Evolutionary conservation across 2,888 invertebrate genomes (phyloP).

Genomic region (Ennomos quercinarius): DNA sequence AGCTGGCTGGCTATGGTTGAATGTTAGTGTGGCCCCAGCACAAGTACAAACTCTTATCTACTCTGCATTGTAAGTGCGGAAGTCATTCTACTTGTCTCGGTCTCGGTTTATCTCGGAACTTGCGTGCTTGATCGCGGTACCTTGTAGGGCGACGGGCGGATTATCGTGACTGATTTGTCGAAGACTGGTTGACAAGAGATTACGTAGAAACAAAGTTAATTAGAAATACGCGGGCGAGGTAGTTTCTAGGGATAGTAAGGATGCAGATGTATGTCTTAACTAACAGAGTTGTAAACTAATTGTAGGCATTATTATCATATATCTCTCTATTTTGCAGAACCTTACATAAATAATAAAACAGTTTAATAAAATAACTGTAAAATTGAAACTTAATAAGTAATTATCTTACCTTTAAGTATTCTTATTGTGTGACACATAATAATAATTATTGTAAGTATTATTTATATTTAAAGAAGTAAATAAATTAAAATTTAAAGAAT

Average conservation of each 20-base stretch:
- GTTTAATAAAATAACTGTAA: neutral
- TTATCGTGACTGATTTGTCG: constrained; percentile 12
- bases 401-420: no score
- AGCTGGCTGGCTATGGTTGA: no score
- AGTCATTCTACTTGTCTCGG: constrained; percentile 34
- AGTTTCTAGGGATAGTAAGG: neutral
- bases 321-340: neutral
- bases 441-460: no score
- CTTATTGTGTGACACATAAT: no score
- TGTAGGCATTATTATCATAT: constrained; percentile 1
- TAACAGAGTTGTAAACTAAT: neutral
- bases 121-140: constrained; percentile 22
- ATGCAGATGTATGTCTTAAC: no score
- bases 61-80: constrained; percentile 28
- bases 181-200: constrained; percentile 8
- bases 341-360: constrained; percentile 1
- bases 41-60: constrained; percentile 11
- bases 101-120: constrained; percentile 32
- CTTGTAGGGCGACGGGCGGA: neutral
- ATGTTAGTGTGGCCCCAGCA: constrained; percentile 1
- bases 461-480: no score
- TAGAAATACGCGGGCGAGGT: neutral
- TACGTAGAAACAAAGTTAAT: neutral
- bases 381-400: no score
- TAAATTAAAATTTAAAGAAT: no score